Evolutionary conservation across 1,140 invertebrate species (phyloP), one percentile per base, ranked within the genome.

Genomic region (Galendromus occidentalis): DNA sequence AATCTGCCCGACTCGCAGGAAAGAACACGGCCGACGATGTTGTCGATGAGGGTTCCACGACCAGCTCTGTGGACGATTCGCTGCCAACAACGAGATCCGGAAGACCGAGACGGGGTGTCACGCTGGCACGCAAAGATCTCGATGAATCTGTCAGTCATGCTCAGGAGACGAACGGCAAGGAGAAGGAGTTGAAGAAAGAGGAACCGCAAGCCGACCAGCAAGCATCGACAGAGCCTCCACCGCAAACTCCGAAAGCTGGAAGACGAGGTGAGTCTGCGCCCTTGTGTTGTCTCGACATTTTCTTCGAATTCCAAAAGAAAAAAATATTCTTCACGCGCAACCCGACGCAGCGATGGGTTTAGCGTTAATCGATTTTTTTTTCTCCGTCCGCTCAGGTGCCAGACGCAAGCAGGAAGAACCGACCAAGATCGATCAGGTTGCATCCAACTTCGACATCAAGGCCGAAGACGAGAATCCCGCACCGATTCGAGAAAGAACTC

Each of bases 11-110:
- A 68, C 66, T 72, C 7, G 68, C 55, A 44, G 18, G 42, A 7
- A 68, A 68, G 41, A 87, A 80, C 64, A 85, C 85, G 0, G 80
- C 88, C 0, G 87, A 90, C 74, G 87, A 91, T 69, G 81, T 85
- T 0, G 88, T 91, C 68, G 88, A 91, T 66, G 87, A 91, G 70
- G 86, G 88, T 1, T 81, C 88, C 0, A 81, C 85, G 68, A 83
- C 25, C 51, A 59, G 6, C 14, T 22, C 51, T 9, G 14, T 4
- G 4, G 22, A 29, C 25, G 51, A 59, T 14, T 59, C 51, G 17
- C 51, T 59, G 14, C 51, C 51, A 33, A 59, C 51, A 2, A 59
- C 66, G 51, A 20, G 41, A 22, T 65, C 18, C 29, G 17, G 66
- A 44, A n/a, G 25, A 28, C 44, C 30, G n/a, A 12, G 65, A 70